These are phyloP conservation scores for Cataglyphis albicans DNA, from an alignment of 2,888 invertebrate genomes.

Conservation along the genomic window DNA sequence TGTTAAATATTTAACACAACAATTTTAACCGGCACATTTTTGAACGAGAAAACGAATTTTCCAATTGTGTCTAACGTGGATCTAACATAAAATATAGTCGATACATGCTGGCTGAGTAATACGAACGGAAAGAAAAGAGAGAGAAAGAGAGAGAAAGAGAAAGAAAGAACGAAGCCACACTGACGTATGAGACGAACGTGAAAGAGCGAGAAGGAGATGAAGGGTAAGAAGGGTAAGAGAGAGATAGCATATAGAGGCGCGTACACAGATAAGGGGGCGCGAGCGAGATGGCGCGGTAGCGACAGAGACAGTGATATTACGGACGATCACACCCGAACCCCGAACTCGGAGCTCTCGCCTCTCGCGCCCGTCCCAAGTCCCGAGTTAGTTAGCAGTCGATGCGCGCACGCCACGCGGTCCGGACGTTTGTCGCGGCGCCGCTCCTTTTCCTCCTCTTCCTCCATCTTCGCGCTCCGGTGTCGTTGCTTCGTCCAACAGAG, in stretches of 20 bases:
- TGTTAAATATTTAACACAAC: too few relatives aligned
- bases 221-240: constrained; percentile 20
- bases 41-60: too few relatives aligned
- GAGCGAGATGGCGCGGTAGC: constrained; percentile 22
- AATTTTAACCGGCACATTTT: too few relatives aligned
- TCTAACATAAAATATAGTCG: not conserved
- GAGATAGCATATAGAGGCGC: constrained; percentile 12
- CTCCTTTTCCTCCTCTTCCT: constrained; percentile 24
- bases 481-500: constrained; percentile 55
- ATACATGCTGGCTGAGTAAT: constrained; percentile 4
- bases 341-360: constrained; percentile 39
- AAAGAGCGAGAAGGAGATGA: constrained; percentile 27
- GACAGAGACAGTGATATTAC: constrained; percentile 61
- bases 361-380: constrained; percentile 76
- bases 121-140: constrained; percentile 32
- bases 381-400: constrained; percentile 85
- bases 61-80: too few relatives aligned
- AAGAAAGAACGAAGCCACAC: not conserved
- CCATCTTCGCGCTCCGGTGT: constrained; percentile 9
- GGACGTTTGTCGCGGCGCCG: constrained; percentile 76
- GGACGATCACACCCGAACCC: constrained; percentile 65
- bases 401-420: constrained; percentile 85
- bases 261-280: not conserved
- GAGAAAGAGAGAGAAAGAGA: constrained; percentile 37
- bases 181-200: constrained; percentile 18